Evolutionary conservation across 2,797 vertebrate genomes (phyloP).

Genomic region (Pipistrellus pygmaeus): DNA sequence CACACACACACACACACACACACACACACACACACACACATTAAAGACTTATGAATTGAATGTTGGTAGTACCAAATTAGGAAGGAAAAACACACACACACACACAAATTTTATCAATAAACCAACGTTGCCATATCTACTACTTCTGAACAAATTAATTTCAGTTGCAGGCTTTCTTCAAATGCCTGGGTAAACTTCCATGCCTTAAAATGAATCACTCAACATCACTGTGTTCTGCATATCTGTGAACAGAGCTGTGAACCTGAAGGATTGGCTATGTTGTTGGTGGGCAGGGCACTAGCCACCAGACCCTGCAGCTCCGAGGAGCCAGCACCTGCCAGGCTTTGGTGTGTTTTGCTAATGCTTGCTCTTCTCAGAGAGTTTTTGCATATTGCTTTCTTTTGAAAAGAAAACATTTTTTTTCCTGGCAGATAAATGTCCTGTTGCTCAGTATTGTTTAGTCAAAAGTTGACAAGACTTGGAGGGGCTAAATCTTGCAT

Average conservation of each 20-base stretch:
- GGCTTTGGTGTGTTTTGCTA: background rate
- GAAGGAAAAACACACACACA: too few relatives aligned
- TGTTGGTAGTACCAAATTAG: background rate
- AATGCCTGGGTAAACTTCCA: background rate
- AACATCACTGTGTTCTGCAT: background rate
- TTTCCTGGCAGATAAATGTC: background rate
- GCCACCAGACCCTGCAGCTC: accelerated
- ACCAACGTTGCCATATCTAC: background rate
- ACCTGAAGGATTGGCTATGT: background rate
- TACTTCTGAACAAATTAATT: background rate
- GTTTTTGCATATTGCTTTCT: background rate
- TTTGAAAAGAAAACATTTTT: background rate
- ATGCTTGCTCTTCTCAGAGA: background rate
- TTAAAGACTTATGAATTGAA: background rate
- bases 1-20: background rate
- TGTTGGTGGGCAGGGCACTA: accelerated
- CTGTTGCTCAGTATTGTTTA: background rate
- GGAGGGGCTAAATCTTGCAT: background rate
- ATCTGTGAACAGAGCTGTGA: background rate
- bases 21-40: background rate
- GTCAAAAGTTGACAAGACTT: background rate
- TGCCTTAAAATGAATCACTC: background rate
- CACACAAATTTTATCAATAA: background rate
- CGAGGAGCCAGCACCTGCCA: background rate
- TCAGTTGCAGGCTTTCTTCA: background rate